These are phyloP conservation scores for Carcinoscorpius rotundicauda DNA, from an alignment of 1,140 invertebrate genomes.

Conservation along the genomic window DNA sequence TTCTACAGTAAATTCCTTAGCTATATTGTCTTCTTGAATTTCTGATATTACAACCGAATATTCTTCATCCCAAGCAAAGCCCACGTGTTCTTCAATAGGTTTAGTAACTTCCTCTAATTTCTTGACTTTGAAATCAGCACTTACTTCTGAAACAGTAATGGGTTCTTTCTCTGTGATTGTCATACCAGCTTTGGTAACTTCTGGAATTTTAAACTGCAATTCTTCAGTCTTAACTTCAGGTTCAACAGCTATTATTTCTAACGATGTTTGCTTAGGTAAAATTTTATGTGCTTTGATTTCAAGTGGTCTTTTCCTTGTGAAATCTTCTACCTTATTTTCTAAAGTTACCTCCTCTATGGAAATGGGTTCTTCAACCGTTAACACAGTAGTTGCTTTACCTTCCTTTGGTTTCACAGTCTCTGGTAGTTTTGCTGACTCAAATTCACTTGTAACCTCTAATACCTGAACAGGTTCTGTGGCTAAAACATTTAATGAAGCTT, in stretches of 20 bases:
- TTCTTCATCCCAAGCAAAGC: too few relatives aligned
- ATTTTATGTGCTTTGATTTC: constrained; percentile 1
- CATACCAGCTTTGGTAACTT: background rate
- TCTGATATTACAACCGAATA: too few relatives aligned
- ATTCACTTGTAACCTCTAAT: constrained; percentile 16
- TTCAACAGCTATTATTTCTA: background rate
- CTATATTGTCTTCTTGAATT: too few relatives aligned
- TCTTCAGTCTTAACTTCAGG: constrained; percentile 1
- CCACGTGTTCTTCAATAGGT: too few relatives aligned
- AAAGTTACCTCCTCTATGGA: constrained; percentile 8
- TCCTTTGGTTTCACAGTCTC: constrained; percentile 12
- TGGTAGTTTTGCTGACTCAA: constrained; percentile 5
- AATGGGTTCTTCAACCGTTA: constrained; percentile 10
- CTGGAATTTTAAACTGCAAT: background rate
- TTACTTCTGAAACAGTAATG: background rate
- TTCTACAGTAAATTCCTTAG: constrained; percentile 2
- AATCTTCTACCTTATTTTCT: constrained; percentile 7
- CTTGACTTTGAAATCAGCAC: background rate
- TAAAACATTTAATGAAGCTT: constrained; percentile 15
- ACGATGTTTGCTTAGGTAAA: too few relatives aligned
- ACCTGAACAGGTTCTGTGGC: constrained; percentile 16
- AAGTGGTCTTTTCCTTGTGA: background rate
- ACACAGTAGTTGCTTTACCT: constrained; percentile 3
- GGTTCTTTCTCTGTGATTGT: background rate
- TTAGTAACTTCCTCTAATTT: too few relatives aligned